These are phyloP conservation scores for Phytoseiulus persimilis DNA, from an alignment of 2,888 invertebrate genomes.

Conservation along the genomic window DNA sequence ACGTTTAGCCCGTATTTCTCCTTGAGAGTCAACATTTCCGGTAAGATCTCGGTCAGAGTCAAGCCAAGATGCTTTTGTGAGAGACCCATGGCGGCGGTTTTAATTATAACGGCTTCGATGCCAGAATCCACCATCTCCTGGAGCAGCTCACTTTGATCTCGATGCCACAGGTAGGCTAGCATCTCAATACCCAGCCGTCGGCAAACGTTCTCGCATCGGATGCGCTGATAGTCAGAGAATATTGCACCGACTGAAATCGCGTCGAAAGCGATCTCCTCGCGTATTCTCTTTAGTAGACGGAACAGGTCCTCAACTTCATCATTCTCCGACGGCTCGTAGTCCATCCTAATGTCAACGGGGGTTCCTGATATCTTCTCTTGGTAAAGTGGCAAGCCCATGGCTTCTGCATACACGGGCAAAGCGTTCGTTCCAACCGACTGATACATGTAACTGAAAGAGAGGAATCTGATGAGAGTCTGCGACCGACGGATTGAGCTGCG, in stretches of 20 bases:
- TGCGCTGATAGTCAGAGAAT: slow-evolving; percentile 93
- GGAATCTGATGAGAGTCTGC: no score
- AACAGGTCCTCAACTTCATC: slow-evolving; percentile 98
- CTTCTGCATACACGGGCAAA: slow-evolving; percentile 79
- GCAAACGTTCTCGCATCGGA: slow-evolving; percentile 97
- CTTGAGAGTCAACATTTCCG: slow-evolving; percentile 77
- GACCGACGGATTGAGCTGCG: no score
- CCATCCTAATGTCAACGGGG: slow-evolving; percentile 67
- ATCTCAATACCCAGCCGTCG: slow-evolving; percentile 75
- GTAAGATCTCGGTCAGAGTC: slow-evolving; percentile 71
- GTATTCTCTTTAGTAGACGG: slow-evolving; percentile 66
- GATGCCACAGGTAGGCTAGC: slow-evolving; percentile 88
- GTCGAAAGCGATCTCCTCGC: slow-evolving; percentile 64
- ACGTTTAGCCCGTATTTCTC: slow-evolving; percentile 88
- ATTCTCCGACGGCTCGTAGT: slow-evolving; percentile 70
- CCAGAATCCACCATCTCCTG: slow-evolving; percentile 92
- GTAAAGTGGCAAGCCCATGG: slow-evolving; percentile 84
- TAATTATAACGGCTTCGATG: slow-evolving; percentile 88
- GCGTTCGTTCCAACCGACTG: slow-evolving; percentile 97
- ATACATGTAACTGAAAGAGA: slow-evolving; percentile 78
- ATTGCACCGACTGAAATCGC: slow-evolving; percentile 96
- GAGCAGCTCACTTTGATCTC: slow-evolving; percentile 84
- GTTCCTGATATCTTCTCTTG: slow-evolving; percentile 72
- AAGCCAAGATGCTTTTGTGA: slow-evolving; percentile 68
- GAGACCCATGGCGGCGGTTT: slow-evolving; percentile 76